A percentile compares a stretch with the other conserved stretches of the same genome.
Evolutionary conservation across 2,113 vertebrate species (phyloP).

Genomic region (Carassius gibelio): DNA sequence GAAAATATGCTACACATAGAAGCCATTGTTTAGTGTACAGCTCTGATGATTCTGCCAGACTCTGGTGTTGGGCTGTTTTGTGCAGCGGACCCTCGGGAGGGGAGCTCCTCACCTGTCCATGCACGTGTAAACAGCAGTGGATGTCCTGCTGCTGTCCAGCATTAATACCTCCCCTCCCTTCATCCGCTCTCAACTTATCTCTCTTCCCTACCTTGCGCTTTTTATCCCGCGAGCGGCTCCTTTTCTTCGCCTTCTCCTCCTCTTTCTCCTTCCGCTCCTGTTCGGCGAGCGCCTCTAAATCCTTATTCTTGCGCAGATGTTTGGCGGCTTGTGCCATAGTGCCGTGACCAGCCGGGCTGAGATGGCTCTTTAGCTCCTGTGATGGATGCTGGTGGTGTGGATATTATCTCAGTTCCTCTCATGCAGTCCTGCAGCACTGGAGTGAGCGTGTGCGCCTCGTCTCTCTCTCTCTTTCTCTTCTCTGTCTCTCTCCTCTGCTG

Average conservation of each 20-base stretch:
- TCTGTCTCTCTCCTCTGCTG: slow-evolving; percentile 62
- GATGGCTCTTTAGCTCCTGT: slow-evolving; percentile 48
- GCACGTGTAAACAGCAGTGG: slow-evolving; percentile 34
- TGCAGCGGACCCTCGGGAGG: neutral
- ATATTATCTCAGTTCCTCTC: slow-evolving; percentile 35
- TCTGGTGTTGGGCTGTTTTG: neutral
- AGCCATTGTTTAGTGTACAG: neutral
- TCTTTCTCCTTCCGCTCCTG: slow-evolving; percentile 96
- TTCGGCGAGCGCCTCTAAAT: slow-evolving; percentile 89
- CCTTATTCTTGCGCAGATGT: slow-evolving; percentile 97
- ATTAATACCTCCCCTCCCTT: slow-evolving; percentile 27
- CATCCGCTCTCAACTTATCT: slow-evolving; percentile 44
- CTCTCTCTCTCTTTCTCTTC: slow-evolving; percentile 9
- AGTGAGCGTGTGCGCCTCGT: slow-evolving; percentile 50
- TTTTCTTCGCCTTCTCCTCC: slow-evolving; percentile 87
- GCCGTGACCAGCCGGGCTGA: slow-evolving; percentile 54
- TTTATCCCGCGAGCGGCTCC: slow-evolving; percentile 94
- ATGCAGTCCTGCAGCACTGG: slow-evolving; percentile 64
- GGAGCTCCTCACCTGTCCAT: slow-evolving; percentile 12
- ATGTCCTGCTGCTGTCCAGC: slow-evolving; percentile 24
- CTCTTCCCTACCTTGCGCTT: slow-evolving; percentile 91
- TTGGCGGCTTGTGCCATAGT: slow-evolving; percentile 97
- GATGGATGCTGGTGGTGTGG: slow-evolving; percentile 61
- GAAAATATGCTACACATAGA: too few species aligned
- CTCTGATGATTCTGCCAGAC: neutral